phyloP scores from a whole-genome alignment of 2,888 invertebrate species.

The Pterostichus niger region DNA sequence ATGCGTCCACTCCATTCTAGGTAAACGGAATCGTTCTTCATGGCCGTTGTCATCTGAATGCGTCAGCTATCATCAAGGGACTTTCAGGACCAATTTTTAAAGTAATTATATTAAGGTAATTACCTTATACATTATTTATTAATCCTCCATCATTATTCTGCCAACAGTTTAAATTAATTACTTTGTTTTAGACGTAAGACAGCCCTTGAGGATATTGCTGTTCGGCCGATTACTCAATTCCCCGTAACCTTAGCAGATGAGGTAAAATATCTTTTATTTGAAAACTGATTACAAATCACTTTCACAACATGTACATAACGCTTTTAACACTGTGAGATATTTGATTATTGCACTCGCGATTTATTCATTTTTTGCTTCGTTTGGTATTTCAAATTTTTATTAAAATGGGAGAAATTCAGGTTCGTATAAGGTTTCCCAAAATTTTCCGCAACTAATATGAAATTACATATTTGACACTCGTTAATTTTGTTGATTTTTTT shows the following conservation, averaged over 20 bases:
- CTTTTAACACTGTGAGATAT: conserved; percentile 45
- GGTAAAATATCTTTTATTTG: conserved; percentile 78
- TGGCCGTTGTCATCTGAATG: conserved; percentile 97
- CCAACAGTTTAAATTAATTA: conserved; percentile 41
- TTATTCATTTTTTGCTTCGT: conserved; percentile 28
- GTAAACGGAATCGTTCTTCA: conserved; percentile 96
- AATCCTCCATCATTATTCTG: conserved; percentile 23
- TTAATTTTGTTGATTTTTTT: conserved; percentile 71
- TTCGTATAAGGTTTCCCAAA: conserved; percentile 20
- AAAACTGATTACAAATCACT: conserved; percentile 38
- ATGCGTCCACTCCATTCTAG: conserved; percentile 77
- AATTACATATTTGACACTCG: conserved; percentile 6
- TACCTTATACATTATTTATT: conserved; percentile 37
- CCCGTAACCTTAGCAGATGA: conserved; percentile 91
- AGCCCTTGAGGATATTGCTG: conserved; percentile 90
- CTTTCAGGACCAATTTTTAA: conserved; percentile 90
- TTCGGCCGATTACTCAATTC: conserved; percentile 92
- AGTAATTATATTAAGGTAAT: conserved; percentile 91
- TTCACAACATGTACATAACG: conserved; percentile 48
- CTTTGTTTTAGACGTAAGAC: conserved; percentile 82
- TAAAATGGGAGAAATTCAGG: conserved; percentile 11
- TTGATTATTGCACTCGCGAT: conserved; percentile 34
- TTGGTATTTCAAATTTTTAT: conserved; percentile 10
- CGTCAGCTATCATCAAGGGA: conserved; percentile 96
- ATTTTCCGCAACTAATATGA: conserved; percentile 9